Conservation (phyloP, 2,888 invertebrate species). For the Andrena bicolor region DNA sequence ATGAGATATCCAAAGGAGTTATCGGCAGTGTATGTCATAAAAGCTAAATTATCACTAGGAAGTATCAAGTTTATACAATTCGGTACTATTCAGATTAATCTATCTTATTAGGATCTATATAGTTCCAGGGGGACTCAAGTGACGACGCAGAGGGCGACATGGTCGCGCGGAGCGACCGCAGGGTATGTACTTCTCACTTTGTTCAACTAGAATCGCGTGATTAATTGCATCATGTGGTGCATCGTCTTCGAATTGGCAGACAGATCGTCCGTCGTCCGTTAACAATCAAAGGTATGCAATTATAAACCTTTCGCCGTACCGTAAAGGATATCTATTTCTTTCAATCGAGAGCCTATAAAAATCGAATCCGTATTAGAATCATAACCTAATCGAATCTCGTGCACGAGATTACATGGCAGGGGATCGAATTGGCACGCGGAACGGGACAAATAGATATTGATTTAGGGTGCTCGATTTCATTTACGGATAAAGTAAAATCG, state of each 20-base stretch:
- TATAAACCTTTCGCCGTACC: not conserved
- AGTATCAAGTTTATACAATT: too few species aligned
- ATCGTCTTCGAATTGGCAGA: too few species aligned
- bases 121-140: not conserved
- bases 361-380: not conserved
- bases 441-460: conserved; percentile 54
- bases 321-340: not conserved
- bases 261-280: too few species aligned
- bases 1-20: too few species aligned
- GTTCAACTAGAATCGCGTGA: too few species aligned
- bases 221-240: too few species aligned
- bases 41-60: not conserved
- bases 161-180: not conserved
- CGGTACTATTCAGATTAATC: too few species aligned
- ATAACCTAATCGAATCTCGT: not conserved
- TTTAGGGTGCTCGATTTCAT: conserved; percentile 53
- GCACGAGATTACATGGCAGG: not conserved
- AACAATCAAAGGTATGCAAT: too few species aligned
- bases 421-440: conserved; percentile 15
- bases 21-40: not conserved
- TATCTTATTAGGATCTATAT: not conserved
- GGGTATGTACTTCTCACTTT: too few species aligned
- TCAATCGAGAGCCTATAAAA: not conserved
- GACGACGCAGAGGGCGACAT: not conserved
- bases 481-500: conserved; percentile 65